Evolutionary conservation across 2,797 vertebrate genomes (phyloP).

Genomic region (Avahi laniger): DNA sequence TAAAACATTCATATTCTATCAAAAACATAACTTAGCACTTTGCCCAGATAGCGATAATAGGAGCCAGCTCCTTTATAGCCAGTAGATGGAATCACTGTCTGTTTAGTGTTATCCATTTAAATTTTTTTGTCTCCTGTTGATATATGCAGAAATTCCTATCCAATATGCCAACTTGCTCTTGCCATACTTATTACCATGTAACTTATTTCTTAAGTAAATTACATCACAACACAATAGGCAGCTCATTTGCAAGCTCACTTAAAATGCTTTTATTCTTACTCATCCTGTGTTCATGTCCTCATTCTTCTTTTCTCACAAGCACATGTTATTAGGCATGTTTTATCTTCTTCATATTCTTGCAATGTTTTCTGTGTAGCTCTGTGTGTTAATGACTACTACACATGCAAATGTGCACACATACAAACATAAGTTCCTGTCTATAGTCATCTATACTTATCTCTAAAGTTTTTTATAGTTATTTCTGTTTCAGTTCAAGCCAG

Average conservation of each 20-base stretch:
- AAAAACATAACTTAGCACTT: background rate
- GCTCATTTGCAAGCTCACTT: background rate
- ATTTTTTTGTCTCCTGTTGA: background rate
- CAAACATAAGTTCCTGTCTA: background rate
- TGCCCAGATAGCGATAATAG: background rate
- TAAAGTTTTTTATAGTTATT: background rate
- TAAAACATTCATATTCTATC: background rate
- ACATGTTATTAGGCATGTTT: background rate
- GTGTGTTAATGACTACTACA: background rate
- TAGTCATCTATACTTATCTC: background rate
- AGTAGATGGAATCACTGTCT: background rate
- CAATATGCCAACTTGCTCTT: background rate
- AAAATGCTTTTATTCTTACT: background rate
- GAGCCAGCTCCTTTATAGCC: background rate
- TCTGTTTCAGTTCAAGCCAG: background rate
- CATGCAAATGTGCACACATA: background rate
- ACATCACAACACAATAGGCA: background rate
- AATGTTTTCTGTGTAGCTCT: background rate
- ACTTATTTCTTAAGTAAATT: background rate
- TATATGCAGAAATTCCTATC: background rate
- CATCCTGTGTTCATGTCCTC: background rate
- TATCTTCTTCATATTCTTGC: too few relatives aligned
- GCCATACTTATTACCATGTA: background rate
- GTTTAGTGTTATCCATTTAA: background rate
- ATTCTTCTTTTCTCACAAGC: background rate